These are phyloP conservation scores for Pristionchus mayeri DNA, from an alignment of 2,888 invertebrate genomes.

Conservation along the genomic window DNA sequence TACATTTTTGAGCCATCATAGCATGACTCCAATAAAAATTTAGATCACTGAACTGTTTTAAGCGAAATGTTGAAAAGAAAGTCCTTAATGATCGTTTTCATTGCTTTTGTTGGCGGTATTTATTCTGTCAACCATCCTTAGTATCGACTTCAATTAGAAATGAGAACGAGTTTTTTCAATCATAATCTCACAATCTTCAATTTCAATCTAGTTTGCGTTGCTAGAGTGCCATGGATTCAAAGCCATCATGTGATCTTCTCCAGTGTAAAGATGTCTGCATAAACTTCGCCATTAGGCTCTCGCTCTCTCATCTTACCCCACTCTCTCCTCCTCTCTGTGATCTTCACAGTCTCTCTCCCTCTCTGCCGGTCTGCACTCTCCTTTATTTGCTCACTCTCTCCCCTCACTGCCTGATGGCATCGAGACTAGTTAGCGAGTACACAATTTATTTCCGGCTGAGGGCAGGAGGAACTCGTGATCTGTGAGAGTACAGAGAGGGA, in stretches of 20 bases:
- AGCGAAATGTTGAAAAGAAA: not conserved
- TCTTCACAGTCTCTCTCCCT: not conserved
- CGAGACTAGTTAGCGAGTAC: not conserved
- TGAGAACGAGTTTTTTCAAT: no score
- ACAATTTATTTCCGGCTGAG: conserved; percentile 30
- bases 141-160: no score
- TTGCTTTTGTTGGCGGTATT: no score
- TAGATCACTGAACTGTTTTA: no score
- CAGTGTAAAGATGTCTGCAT: conserved; percentile 31
- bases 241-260: not conserved
- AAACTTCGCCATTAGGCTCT: conserved; percentile 22
- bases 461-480: not conserved
- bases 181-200: no score
- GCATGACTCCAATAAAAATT: no score
- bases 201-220: not conserved
- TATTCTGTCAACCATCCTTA: no score
- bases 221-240: no score
- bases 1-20: no score
- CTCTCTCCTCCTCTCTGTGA: not conserved
- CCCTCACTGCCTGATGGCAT: not conserved
- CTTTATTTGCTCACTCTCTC: conserved; percentile 13
- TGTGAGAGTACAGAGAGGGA: not conserved
- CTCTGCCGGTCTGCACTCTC: conserved; percentile 14
- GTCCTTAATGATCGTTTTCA: no score
- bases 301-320: not conserved